phyloP scores from a whole-genome alignment of 2,797 vertebrate genomes.

The Apodemus agrarius region DNA sequence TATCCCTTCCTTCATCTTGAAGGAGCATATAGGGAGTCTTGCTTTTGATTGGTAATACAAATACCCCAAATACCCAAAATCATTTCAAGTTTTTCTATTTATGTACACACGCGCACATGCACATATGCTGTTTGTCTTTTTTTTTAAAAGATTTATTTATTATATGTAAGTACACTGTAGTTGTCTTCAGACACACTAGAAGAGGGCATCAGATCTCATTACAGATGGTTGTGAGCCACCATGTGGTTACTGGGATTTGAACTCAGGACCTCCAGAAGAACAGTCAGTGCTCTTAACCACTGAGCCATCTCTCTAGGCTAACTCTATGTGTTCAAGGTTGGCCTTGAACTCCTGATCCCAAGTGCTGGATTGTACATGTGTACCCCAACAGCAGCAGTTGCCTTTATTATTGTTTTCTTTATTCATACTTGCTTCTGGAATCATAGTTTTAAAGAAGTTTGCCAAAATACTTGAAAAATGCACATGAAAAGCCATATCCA shows the following conservation, averaged over 20 bases:
- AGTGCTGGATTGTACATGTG: neutral
- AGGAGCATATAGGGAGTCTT: constrained; percentile 44
- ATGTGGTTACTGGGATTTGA: too few species aligned
- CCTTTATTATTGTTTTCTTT: constrained; percentile 44
- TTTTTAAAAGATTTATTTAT: too few species aligned
- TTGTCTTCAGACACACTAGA: too few species aligned
- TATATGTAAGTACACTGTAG: too few species aligned
- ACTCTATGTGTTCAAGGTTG: neutral
- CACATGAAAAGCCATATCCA: constrained; percentile 7
- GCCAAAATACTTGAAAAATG: constrained; percentile 20
- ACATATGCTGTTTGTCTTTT: neutral
- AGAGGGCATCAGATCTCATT: too few species aligned
- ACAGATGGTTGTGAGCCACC: too few species aligned
- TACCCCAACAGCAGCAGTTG: neutral
- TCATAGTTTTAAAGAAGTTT: constrained; percentile 44
- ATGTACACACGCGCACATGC: neutral
- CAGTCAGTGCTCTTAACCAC: too few species aligned
- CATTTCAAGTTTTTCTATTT: neutral
- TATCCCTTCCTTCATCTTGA: constrained; percentile 20
- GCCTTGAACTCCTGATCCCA: neutral
- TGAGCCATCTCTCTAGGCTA: neutral
- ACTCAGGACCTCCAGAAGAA: too few species aligned
- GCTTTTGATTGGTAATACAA: neutral
- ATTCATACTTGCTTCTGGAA: constrained; percentile 16
- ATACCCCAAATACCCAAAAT: neutral